Percentiles rank a stretch among this genome's conserved stretches.
Conservation (phyloP, 2,797 vertebrate species). For the Glyptemys insculpta region DNA sequence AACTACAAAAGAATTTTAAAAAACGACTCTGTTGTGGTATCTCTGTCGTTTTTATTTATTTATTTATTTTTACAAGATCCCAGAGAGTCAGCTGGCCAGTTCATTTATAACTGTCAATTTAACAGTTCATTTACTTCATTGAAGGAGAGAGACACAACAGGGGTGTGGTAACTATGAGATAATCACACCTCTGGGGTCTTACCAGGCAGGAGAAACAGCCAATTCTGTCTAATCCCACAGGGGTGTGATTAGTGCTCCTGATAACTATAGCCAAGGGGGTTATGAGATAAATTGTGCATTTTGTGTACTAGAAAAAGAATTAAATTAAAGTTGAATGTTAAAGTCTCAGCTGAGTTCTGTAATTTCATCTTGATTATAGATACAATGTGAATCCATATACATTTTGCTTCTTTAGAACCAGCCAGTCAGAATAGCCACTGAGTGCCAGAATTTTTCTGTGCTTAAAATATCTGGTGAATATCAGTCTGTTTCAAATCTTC, state of each 20-base stretch:
- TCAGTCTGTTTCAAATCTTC: neutral
- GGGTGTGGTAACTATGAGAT: conserved; percentile 76
- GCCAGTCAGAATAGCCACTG: neutral
- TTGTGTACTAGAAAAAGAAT: conserved; percentile 49
- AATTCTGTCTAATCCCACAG: conserved; percentile 75
- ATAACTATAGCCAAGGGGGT: conserved; percentile 64
- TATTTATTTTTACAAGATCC: neutral
- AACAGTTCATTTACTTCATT: conserved; percentile 78
- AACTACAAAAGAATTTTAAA: neutral
- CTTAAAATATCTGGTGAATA: neutral
- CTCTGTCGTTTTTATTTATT: rapidly evolving
- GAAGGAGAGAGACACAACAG: conserved; percentile 74
- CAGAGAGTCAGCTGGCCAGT: conserved; percentile 67
- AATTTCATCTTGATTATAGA: conserved; percentile 55
- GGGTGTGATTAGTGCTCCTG: conserved; percentile 68
- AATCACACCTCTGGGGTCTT: conserved; percentile 77
- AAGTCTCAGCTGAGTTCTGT: conserved; percentile 32
- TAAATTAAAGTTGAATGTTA: conserved; percentile 60
- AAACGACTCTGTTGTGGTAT: neutral
- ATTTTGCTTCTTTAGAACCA: conserved; percentile 44
- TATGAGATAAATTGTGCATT: conserved; percentile 69
- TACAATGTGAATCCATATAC: neutral
- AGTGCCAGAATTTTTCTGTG: neutral
- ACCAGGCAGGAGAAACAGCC: conserved; percentile 68
- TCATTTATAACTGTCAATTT: conserved; percentile 78